A percentile compares a stretch with the other conserved stretches of the same genome.
These are phyloP conservation scores for Athrips mouffetella DNA, from an alignment of 2,888 invertebrate genomes.

Conservation along the genomic window DNA sequence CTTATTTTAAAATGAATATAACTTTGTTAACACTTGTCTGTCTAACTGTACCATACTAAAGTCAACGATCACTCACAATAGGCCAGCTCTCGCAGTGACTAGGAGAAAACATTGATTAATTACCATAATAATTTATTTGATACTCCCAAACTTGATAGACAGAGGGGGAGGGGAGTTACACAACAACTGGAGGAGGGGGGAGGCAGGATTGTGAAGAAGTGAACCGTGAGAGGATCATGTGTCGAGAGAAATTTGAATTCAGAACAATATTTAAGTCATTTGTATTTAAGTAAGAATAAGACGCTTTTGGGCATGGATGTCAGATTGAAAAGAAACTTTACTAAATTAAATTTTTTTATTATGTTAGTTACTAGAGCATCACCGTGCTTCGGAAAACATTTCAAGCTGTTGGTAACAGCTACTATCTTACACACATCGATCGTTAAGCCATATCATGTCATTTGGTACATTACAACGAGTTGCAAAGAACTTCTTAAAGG, in stretches of 20 bases:
- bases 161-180: constrained; percentile 37
- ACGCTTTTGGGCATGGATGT: too few relatives aligned
- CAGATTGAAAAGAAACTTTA: too few relatives aligned
- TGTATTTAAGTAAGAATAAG: too few relatives aligned
- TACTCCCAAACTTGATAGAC: constrained; percentile 48
- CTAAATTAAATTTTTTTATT: too few relatives aligned
- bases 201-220: background rate
- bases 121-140: constrained; percentile 79
- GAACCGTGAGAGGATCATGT: background rate
- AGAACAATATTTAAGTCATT: background rate
- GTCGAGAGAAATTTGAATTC: background rate
- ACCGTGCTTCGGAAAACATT: too few relatives aligned
- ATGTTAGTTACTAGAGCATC: too few relatives aligned
- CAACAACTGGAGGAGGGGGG: constrained; percentile 34
- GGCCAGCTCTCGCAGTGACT: constrained; percentile 67
- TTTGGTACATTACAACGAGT: too few relatives aligned
- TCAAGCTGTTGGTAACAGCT: too few relatives aligned
- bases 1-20: background rate
- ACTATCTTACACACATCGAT: too few relatives aligned
- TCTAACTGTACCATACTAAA: constrained; percentile 52
- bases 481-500: too few relatives aligned
- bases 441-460: too few relatives aligned
- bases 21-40: background rate
- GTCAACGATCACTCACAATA: constrained; percentile 75
- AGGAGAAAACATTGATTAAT: constrained; percentile 78